Percentiles rank a stretch among this genome's conserved stretches.
Conservation (phyloP, 1,140 invertebrate species). For the Philaenus spumarius region DNA sequence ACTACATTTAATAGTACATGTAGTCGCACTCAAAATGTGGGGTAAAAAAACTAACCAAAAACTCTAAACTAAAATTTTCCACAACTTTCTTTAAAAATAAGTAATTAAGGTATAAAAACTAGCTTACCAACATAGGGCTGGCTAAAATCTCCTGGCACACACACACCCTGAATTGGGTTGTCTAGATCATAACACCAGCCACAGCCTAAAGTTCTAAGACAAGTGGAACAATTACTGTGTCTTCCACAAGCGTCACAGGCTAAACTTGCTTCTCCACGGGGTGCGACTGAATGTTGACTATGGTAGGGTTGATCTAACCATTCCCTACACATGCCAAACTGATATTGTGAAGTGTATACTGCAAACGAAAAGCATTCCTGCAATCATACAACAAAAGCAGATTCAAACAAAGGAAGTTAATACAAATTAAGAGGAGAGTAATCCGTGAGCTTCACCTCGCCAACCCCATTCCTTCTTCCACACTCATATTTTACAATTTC, state of each 20-base stretch:
- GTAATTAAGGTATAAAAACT: too few relatives aligned
- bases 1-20: too few relatives aligned
- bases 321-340: constrained; percentile 84
- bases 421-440: too few relatives aligned
- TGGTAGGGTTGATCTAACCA: constrained; percentile 77
- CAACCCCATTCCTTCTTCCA: too few relatives aligned
- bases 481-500: too few relatives aligned
- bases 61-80: too few relatives aligned
- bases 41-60: too few relatives aligned
- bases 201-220: constrained; percentile 75
- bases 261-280: constrained; percentile 29
- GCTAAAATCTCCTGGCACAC: constrained; percentile 73
- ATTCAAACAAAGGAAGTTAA: too few relatives aligned
- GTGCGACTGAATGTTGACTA: constrained; percentile 4
- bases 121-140: constrained; percentile 49
- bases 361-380: constrained; percentile 88
- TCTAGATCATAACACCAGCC: constrained; percentile 89
- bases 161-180: constrained; percentile 78
- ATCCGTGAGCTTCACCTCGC: too few relatives aligned
- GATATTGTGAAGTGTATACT: constrained; percentile 89
- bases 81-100: too few relatives aligned
- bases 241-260: constrained; percentile 74
- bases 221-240: constrained; percentile 70
- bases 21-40: too few relatives aligned
- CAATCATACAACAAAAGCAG: too few relatives aligned